phyloP scores from a whole-genome alignment of 2,888 invertebrate genomes.

The Caenorhabditis panamensis region DNA sequence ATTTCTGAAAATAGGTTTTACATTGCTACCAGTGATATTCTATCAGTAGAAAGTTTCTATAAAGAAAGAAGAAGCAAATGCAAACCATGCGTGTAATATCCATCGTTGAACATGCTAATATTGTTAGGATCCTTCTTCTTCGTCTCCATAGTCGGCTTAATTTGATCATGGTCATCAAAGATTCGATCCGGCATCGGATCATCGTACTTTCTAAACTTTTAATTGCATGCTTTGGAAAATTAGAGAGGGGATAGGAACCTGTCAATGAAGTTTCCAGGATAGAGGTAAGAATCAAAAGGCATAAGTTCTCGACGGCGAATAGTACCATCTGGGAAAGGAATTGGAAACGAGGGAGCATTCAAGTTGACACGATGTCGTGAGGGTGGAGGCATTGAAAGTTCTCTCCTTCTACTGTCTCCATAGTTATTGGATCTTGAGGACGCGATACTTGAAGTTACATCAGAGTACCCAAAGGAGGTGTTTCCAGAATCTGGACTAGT shows the following conservation, averaged over 20 bases:
- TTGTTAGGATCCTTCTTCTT: constrained; percentile 34
- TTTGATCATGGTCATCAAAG: constrained; percentile 37
- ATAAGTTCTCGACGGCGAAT: constrained; percentile 30
- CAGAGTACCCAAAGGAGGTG: constrained; percentile 40
- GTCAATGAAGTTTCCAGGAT: constrained; percentile 38
- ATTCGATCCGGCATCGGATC: constrained; percentile 28
- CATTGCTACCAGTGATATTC: neutral
- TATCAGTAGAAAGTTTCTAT: constrained; percentile 5
- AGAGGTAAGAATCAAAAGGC: constrained; percentile 58
- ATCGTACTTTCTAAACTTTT: constrained; percentile 20
- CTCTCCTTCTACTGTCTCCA: constrained; percentile 37
- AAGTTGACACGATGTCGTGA: constrained; percentile 30
- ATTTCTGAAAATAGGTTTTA: constrained; percentile 34
- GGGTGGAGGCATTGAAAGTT: constrained; percentile 59
- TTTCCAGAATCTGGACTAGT: constrained; percentile 65
- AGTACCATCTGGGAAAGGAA: constrained; percentile 25
- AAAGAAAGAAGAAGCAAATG: constrained; percentile 16
- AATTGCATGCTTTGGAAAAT: constrained; percentile 6
- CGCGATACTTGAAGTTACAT: constrained; percentile 23
- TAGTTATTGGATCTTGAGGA: constrained; percentile 36
- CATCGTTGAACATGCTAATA: constrained; percentile 64
- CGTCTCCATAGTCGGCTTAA: neutral
- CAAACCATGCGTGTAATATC: constrained; percentile 71
- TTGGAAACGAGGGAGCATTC: constrained; percentile 6
- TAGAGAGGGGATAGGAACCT: constrained; percentile 24